These are phyloP conservation scores for Catajapyx aquilonaris DNA, from an alignment of 1,140 invertebrate species.

Conservation along the genomic window DNA sequence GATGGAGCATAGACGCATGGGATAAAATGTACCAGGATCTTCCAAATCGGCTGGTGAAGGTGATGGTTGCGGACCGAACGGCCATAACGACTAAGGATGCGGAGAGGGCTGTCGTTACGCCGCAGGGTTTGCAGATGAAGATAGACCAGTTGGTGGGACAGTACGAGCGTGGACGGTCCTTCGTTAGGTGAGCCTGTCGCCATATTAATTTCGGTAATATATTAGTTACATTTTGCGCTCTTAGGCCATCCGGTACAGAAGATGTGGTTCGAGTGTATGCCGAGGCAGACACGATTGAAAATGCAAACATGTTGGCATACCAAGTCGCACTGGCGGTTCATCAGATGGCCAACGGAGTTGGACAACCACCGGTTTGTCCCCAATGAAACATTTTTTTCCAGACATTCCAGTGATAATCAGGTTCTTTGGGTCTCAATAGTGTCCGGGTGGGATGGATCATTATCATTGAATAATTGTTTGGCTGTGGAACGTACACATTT, in stretches of 20 bases:
- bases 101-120: slow-evolving; percentile 52
- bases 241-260: slow-evolving; percentile 89
- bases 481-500: too few species aligned
- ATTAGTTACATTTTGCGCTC: slow-evolving; percentile 9
- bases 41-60: slow-evolving; percentile 73
- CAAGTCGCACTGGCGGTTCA: slow-evolving; percentile 55
- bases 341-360: slow-evolving; percentile 50
- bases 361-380: slow-evolving; percentile 18
- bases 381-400: too few species aligned
- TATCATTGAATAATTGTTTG: too few species aligned
- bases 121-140: slow-evolving; percentile 55
- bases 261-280: slow-evolving; percentile 90
- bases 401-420: too few species aligned
- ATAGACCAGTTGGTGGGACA: slow-evolving; percentile 50
- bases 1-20: slow-evolving; percentile 63
- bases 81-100: slow-evolving; percentile 68
- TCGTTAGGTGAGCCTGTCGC: slow-evolving; percentile 53
- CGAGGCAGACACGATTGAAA: slow-evolving; percentile 59
- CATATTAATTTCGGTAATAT: not conserved
- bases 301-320: slow-evolving; percentile 45
- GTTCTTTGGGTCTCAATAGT: too few species aligned
- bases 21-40: slow-evolving; percentile 58
- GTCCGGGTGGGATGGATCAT: too few species aligned
- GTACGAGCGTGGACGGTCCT: slow-evolving; percentile 53
- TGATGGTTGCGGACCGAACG: slow-evolving; percentile 64